Evolutionary conservation across 53 echinoderm and acorn worm species (phyloP).

Genomic region (Antedon mediterranea): DNA sequence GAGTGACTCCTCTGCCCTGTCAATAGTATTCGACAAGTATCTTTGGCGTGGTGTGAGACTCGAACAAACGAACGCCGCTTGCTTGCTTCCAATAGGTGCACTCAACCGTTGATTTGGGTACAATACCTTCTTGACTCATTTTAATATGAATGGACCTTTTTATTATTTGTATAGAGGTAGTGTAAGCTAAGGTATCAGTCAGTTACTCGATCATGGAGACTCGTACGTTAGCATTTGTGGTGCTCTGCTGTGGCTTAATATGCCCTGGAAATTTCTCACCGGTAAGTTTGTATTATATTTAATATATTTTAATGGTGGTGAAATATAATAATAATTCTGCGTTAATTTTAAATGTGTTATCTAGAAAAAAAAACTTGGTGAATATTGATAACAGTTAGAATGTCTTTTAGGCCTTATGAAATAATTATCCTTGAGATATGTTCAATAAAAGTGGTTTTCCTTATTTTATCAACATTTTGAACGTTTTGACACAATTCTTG

Average conservation of each 20-base stretch:
- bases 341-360: no score
- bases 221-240: background rate
- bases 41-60: background rate
- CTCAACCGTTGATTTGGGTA: background rate
- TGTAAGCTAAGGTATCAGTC: background rate
- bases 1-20: background rate
- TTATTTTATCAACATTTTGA: background rate
- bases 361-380: no score
- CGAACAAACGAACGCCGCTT: background rate
- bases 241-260: background rate
- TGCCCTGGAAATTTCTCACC: background rate
- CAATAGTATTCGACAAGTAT: background rate
- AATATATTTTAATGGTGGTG: no score
- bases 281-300: no score
- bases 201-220: background rate
- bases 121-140: background rate
- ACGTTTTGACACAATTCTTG: background rate
- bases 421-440: no score
- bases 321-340: no score
- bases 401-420: no score
- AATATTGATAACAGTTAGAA: no score
- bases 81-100: background rate
- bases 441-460: no score
- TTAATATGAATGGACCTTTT: background rate
- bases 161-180: background rate